Evolutionary conservation across 1,140 invertebrate species (phyloP).

Genomic region (Drosophila tani): DNA sequence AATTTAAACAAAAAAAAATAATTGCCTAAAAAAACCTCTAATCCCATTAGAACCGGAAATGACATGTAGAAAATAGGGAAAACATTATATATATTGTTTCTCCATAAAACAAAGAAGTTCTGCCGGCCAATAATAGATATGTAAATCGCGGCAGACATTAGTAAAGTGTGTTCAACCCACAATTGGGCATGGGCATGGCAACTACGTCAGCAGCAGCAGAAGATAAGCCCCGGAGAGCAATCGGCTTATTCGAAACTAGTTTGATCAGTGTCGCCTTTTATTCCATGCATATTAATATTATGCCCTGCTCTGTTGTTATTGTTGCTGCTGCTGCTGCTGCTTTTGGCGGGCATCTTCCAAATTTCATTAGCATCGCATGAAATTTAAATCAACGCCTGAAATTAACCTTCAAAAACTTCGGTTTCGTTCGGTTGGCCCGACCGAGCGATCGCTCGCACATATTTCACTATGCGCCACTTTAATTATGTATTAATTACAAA

Average conservation of each 20-base stretch:
- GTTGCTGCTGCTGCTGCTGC: background rate
- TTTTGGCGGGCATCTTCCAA: constrained; percentile 47
- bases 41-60: constrained; percentile 5
- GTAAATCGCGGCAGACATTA: constrained; percentile 23
- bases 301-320: constrained; percentile 9
- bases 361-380: constrained; percentile 63
- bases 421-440: constrained; percentile 39
- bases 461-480: constrained; percentile 61
- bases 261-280: constrained; percentile 48
- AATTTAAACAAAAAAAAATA: background rate
- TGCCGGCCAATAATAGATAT: constrained; percentile 19
- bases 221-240: constrained; percentile 13
- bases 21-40: background rate
- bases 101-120: background rate
- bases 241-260: constrained; percentile 47
- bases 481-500: constrained; percentile 63
- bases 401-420: constrained; percentile 60
- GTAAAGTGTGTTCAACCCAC: constrained; percentile 17
- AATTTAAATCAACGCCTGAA: constrained; percentile 61
- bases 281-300: constrained; percentile 43
- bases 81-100: background rate
- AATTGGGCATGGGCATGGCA: constrained; percentile 41
- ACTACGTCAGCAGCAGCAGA: constrained; percentile 37
- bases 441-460: constrained; percentile 43
- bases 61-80: background rate